Conservation (phyloP, 2,113 vertebrate genomes). For the Dicaeum eximium region DNA sequence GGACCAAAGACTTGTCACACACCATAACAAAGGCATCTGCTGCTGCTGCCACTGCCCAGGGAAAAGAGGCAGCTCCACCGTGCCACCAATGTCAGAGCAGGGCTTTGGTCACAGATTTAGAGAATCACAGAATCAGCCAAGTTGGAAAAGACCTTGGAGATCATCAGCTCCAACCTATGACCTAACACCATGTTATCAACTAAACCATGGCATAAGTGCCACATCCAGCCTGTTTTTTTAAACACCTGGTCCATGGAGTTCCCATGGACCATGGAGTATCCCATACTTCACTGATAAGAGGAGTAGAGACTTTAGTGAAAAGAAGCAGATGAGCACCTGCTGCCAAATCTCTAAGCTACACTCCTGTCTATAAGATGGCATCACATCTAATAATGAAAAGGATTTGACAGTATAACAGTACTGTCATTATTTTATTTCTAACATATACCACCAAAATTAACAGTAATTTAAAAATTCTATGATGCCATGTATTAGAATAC, state of each 20-base stretch:
- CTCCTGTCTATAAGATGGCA: neutral
- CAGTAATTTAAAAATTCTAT: neutral
- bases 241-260: neutral
- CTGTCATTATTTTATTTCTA: neutral
- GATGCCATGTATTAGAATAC: neutral
- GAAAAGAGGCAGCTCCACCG: neutral
- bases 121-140: neutral
- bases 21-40: neutral
- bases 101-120: neutral
- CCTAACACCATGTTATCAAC: neutral
- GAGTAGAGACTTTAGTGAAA: neutral
- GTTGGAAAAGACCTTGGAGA: neutral
- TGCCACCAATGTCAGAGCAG: neutral
- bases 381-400: neutral
- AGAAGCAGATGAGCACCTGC: neutral
- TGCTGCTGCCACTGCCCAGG: neutral
- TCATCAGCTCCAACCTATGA: neutral
- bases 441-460: neutral
- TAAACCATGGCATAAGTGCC: neutral
- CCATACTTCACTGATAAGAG: neutral
- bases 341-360: neutral
- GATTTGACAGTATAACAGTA: neutral
- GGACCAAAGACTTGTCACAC: neutral
- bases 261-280: neutral
- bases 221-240: neutral